Evolutionary conservation across 2,888 invertebrate species (phyloP), one percentile per base, ranked within the genome.

Genomic region (Acrobasis consociella): DNA sequence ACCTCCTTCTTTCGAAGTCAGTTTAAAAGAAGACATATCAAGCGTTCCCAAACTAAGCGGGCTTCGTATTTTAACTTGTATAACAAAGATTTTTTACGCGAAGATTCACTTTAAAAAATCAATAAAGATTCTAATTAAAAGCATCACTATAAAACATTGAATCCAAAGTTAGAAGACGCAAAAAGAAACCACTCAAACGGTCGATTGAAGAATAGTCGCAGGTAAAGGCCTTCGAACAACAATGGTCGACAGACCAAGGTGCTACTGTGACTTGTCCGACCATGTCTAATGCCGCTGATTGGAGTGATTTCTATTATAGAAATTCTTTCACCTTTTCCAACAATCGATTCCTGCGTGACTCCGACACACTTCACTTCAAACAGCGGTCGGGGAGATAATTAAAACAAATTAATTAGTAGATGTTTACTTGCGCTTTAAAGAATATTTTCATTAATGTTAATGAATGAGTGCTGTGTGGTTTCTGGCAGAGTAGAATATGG

Each of bases 251-350:
- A 75, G 75, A 75, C 69, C 70, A 64, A 74, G 76, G 68, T 77
- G 78, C 76, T 76, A 78, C 79, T 75, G 76, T 74, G 73, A 78
- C 80, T 79, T 82, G 78, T 78, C 71, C 77, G 73, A 79, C 79
- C 89, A 82, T 82, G 72, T 76, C 91, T 70, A 87, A 90, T 88
- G 72, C 67, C 63, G 78, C 72, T 86, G 89, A 90, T 89, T 86
- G 88, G 84, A 87, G 86, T 89, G 86, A 87, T 85, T 89, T 86
- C 86, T 83, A 85, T 87, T 85, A 85, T 75, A 81, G 73, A 80
- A 76, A 76, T 74, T 77, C 73, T 77, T 78, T 75, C 72, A 69
- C 68, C 69, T 80, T 80, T 85, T 86, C 78, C 69, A 73, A 72
- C 72, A 80, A 78, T 79, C 82, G 78, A 85, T 80, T 83, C 78